These are phyloP conservation scores for Pterophyllum scalare DNA, from an alignment of 2,113 vertebrate genomes.

Conservation along the genomic window DNA sequence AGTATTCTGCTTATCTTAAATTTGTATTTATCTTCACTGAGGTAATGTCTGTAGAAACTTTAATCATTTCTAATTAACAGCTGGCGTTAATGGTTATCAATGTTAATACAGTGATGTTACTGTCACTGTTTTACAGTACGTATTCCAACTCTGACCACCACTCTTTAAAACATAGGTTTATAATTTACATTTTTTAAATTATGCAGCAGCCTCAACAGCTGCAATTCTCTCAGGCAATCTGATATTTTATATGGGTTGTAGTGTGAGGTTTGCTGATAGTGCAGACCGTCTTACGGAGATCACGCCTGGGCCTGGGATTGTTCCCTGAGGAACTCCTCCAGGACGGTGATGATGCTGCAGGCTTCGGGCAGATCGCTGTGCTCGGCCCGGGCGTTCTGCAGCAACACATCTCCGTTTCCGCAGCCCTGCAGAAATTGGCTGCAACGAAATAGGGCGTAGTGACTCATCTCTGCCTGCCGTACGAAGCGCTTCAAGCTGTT, in stretches of 20 bases:
- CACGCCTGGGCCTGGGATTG: slow-evolving; percentile 51
- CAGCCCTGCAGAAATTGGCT: slow-evolving; percentile 93
- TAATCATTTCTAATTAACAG: neutral
- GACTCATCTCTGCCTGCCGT: slow-evolving; percentile 95
- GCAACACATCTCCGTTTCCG: slow-evolving; percentile 91
- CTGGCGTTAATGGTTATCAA: neutral
- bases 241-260: slow-evolving; percentile 3
- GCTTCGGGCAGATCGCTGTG: slow-evolving; percentile 93
- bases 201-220: neutral
- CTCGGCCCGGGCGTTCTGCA: slow-evolving; percentile 92
- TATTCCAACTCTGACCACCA: neutral
- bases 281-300: neutral
- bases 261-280: slow-evolving; percentile 1
- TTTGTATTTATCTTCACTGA: neutral
- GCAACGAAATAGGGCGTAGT: slow-evolving; percentile 96
- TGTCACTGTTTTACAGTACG: slow-evolving; percentile 34
- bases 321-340: slow-evolving; percentile 93
- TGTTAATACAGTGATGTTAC: slow-evolving; percentile 2
- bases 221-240: neutral
- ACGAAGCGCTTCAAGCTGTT: slow-evolving; percentile 98
- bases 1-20: neutral
- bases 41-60: neutral
- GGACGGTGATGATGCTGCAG: slow-evolving; percentile 89
- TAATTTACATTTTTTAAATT: neutral
- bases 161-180: neutral